Evolutionary conservation across 1,140 invertebrate species (phyloP).

Genomic region (Orius insidiosus): DNA sequence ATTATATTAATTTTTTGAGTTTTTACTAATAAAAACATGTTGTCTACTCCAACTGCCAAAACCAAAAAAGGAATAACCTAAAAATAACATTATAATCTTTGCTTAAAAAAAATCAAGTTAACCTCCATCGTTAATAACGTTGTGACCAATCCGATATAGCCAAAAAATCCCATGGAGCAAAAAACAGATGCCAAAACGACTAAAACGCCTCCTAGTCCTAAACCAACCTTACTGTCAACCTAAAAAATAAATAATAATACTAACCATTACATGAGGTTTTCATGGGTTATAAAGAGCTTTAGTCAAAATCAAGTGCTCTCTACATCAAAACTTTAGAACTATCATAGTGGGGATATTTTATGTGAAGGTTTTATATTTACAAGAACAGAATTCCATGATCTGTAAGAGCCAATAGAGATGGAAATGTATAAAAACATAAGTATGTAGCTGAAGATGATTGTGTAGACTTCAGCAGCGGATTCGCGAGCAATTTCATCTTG

Average conservation of each 20-base stretch:
- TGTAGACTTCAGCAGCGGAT: conserved; percentile 75
- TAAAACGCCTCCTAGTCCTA: conserved; percentile 78
- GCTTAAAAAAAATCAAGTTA: conserved; percentile 11
- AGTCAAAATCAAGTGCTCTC: too few species aligned
- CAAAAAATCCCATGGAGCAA: conserved; percentile 83
- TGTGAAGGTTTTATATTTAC: conserved; percentile 27
- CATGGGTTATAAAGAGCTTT: too few species aligned
- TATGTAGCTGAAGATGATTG: conserved; percentile 85
- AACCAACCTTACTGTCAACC: conserved; percentile 82
- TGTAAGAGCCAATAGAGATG: conserved; percentile 73
- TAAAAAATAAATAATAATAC: conserved; percentile 29
- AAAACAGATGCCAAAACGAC: conserved; percentile 84
- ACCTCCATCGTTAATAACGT: conserved; percentile 93
- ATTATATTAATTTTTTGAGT: conserved; percentile 53
- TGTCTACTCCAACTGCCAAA: conserved; percentile 96
- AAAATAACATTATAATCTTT: not conserved
- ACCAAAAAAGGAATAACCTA: conserved; percentile 90
- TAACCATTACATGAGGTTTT: too few species aligned
- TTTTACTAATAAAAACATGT: conserved; percentile 96
- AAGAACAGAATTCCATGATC: conserved; percentile 47
- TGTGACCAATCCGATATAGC: conserved; percentile 68
- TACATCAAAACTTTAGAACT: too few species aligned
- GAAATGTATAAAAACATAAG: conserved; percentile 98
- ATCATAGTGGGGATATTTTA: too few species aligned
- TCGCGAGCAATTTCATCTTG: conserved; percentile 86